Base-by-base conservation (phyloP, 2,113 vertebrate genomes). In the Caranx ignobilis region DNA sequence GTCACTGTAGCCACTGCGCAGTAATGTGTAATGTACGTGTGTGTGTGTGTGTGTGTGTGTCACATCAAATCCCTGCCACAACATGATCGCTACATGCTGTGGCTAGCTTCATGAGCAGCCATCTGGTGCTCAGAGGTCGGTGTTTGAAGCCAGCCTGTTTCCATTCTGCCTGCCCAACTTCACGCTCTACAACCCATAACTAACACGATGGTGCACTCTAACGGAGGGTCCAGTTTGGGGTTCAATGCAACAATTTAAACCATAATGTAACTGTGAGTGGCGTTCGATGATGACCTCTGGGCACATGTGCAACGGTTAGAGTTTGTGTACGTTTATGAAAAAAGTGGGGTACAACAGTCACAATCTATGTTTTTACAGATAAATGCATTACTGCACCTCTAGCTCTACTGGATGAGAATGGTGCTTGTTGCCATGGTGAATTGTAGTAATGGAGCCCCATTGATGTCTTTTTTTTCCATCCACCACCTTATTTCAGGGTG, bases 61-160 rank as follows among this genome's bases (percentile, higher is more conserved):
- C 50, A 18, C 47, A 6, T 15, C 43, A 19, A 50, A 34, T 11
- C 47, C 41, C 35, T 57, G 34, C 59, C 11, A 12, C 19, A 26
- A 52, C 19, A 26, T n/a, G 52, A 26, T 26, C 52, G 4, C 52
- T 9, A 9, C 48, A 3, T n/a, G n/a, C 56, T 48, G 56, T 6
- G 15, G 15, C 4, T 19, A 41, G 11, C 48, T n/a, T 56, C 72
- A 55, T 6, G 21, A 75, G 48, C 4, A 18, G 12, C 41, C 73
- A 67, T 59, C 73, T 76, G 73, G 11, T 37, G 73, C 63, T 59
- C 52, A 15, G 18, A 47, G 18, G 56, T 19, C 16, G 18, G 67
- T 3, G 19, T 39, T 18, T 41, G 11, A 65, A 32, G 47, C 52
- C 48, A 35, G 16, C 55, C 18, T 48, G 70, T 50, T 61, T 61